phyloP scores from a whole-genome alignment of 2,113 vertebrate genomes.

The Pituophis catenifer region DNA sequence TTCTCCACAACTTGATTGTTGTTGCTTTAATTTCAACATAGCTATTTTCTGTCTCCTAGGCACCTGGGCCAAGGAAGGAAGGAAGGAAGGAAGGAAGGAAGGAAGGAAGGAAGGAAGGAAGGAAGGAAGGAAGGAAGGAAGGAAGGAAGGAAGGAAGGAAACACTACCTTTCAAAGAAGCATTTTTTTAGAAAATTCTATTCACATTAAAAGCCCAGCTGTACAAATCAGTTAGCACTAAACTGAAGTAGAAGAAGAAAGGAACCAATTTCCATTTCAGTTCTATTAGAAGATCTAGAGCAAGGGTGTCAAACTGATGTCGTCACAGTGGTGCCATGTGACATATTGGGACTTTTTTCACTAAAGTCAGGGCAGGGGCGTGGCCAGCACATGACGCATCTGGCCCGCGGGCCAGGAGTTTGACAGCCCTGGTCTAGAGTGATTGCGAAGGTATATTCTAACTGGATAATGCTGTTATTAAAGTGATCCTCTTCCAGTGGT shows the following conservation, averaged over 20 bases:
- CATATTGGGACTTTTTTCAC: too few species aligned
- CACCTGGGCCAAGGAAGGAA: not conserved
- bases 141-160: not conserved
- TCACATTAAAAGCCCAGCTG: not conserved
- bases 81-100: accelerated
- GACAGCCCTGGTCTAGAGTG: not conserved
- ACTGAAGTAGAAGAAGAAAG: not conserved
- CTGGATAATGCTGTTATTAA: not conserved
- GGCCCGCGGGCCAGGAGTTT: too few species aligned
- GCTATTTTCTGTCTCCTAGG: not conserved
- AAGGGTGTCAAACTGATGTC: too few species aligned
- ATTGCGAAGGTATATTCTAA: not conserved
- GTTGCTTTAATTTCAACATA: not conserved
- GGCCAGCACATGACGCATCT: too few species aligned
- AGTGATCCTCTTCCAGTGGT: not conserved
- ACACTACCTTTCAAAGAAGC: not conserved
- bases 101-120: not conserved
- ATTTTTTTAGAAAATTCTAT: not conserved
- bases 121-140: not conserved
- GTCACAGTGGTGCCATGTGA: accelerated
- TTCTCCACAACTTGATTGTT: not conserved
- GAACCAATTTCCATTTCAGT: not conserved
- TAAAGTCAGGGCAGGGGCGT: too few species aligned
- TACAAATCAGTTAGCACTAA: not conserved
- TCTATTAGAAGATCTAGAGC: not conserved